Conservation (phyloP, 92 coral and sea anemone genomes). For the Siderastrea radians region DNA sequence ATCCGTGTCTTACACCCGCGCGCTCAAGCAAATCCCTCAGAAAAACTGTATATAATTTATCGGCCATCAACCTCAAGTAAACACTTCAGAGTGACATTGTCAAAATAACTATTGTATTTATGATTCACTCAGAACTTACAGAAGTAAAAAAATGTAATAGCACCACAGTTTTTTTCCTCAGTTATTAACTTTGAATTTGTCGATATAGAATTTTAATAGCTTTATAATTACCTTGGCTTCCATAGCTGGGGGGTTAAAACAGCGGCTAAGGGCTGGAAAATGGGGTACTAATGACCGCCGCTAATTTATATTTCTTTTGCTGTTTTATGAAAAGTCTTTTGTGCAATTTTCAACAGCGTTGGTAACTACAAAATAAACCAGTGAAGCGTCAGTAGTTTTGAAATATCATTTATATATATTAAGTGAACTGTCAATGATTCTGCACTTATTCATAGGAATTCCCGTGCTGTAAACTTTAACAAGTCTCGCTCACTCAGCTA, state of each 20-base stretch:
- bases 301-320: not conserved
- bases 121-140: not conserved
- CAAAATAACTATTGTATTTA: not conserved
- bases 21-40: not conserved
- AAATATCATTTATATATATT: not conserved
- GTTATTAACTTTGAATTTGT: not conserved
- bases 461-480: not conserved
- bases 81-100: not conserved
- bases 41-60: not conserved
- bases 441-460: not conserved
- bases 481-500: too few relatives aligned
- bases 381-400: not conserved
- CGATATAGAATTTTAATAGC: not conserved
- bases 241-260: not conserved
- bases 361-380: conserved; percentile 8
- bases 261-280: not conserved
- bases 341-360: not conserved
- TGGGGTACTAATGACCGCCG: not conserved
- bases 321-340: not conserved
- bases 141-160: not conserved
- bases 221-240: not conserved
- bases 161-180: not conserved
- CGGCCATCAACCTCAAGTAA: not conserved
- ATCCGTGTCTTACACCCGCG: not conserved
- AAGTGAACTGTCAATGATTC: not conserved